phyloP scores from a whole-genome alignment of 1,140 invertebrate species.

The Papilio polytes region DNA sequence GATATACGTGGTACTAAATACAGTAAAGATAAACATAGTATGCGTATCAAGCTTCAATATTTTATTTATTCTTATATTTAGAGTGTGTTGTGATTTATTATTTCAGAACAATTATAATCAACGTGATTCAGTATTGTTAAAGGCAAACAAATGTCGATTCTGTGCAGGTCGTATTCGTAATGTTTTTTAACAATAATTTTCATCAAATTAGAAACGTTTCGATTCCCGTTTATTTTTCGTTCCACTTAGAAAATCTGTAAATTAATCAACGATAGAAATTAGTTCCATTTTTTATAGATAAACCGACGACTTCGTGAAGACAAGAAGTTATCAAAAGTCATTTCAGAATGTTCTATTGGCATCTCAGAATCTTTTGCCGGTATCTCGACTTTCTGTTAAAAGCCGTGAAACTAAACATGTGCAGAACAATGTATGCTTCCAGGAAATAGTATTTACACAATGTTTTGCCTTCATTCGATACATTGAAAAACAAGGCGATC shows the following conservation, averaged over 20 bases:
- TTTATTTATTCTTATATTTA: not conserved
- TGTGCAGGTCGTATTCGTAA: not conserved
- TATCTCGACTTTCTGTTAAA: not conserved
- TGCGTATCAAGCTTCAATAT: not conserved
- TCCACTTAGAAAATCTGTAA: too few relatives aligned
- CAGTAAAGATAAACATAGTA: not conserved
- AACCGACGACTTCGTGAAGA: too few relatives aligned
- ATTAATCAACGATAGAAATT: too few relatives aligned
- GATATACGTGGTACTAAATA: not conserved
- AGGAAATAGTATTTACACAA: not conserved
- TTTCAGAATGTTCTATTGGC: too few relatives aligned
- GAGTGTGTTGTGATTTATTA: not conserved
- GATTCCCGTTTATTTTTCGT: too few relatives aligned
- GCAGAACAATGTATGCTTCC: not conserved
- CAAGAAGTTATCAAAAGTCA: too few relatives aligned
- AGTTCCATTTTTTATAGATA: too few relatives aligned
- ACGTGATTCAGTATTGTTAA: not conserved
- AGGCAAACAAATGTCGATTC: slow-evolving; percentile 1
- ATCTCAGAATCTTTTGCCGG: not conserved
- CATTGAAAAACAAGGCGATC: not conserved
- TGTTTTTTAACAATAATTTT: too few relatives aligned
- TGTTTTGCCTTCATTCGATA: slow-evolving; percentile 18
- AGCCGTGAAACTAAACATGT: not conserved
- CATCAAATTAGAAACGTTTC: too few relatives aligned
- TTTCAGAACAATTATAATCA: not conserved